Evolutionary conservation across 2,888 invertebrate species (phyloP), one percentile per base, ranked within the genome.

Genomic region (Lasioglossum vierecki): DNA sequence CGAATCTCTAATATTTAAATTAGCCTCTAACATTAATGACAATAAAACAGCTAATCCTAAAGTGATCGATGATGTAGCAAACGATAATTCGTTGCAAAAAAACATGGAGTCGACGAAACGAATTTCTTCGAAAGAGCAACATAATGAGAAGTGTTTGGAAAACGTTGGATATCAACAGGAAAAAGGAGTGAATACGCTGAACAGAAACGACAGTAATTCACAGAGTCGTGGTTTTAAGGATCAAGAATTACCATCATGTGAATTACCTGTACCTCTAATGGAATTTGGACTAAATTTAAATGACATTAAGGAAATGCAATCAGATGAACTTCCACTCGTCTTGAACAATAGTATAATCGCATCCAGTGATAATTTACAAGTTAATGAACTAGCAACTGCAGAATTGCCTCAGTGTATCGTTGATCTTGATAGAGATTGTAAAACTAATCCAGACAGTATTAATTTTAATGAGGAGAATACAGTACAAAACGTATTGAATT

Each of bases 221-320:
- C 41, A 68, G 18, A 15, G 30, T 4, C 71, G 46, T 46, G 13
- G 35, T 57, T 66, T 84, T 44, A n/a, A 66, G 11, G 63, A 74
- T 18, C 78, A 78, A 53, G 90, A 91, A 84, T 46, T 91, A 68
- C 74, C 77, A 1, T 88, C 92, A 11, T 41, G 76, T 11, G 91
- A 92, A 82, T 80, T 93, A 26, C 92, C 92, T 18, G 82, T 80
- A 8, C 71, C 86, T 79, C 74, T 92, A 35, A 82, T 83, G 71
- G 79, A 83, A 22, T 88, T 90, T 78, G 71, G 35, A 0, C 71
- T 60, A 66, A 53, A 9, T 8, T 73, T 44, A 30, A 75, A 82
- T 57, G n/a, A 78, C 18, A 63, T 63, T 35, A 30, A 30, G 26
- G 88, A 91, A 77, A 63, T 89, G 15, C 35, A n/a, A 39, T 88